Evolutionary conservation across 2,888 invertebrate species (phyloP), one percentile per base, ranked within the genome.

Genomic region (Strigamia maritima): DNA sequence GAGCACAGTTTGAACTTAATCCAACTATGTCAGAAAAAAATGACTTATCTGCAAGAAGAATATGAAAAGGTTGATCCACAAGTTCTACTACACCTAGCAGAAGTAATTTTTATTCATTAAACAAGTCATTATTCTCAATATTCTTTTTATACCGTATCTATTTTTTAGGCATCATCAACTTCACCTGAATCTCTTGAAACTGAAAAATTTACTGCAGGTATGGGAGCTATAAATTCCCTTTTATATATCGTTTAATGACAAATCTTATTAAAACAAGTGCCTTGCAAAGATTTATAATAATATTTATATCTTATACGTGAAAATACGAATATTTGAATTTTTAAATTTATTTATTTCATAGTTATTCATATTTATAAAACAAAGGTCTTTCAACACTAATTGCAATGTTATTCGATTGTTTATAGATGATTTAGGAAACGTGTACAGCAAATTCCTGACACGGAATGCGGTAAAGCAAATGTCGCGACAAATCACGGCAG

Each of bases 401-500:
- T 12, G 10, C 22, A 14, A 1, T 65, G 7, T 28, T 14, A 28
- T 35, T 28, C 19, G 4, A 38, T n/a, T 38, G 12, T 75, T 38
- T 35, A 22, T 16, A 75, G 75, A 75, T 38, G 75, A 75, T 38
- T 38, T 75, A 38, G 75, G 40, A 35, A 40, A 40, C 35, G 31
- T 75, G 38, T 49, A 77, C 28, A 49, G 28, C 28, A 77, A 77
- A 49, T 77, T 77, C 44, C 77, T 77, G 10, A 77, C 77, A 16
- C 22, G 77, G 19, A 77, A 77, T 26, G 49, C 49, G 8, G 54
- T 77, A n/a, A 77, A 77, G 24, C 77, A 77, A 26, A 77, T 77
- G 77, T 49, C 77, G 19, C 19, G 28, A 28, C 44, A 77, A 24
- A 77, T 77, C 12, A 49, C 44, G 4, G 54, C 38, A 24, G 19